Conservation (phyloP, 92 coral and sea anemone species). For the Meandrina meandrites region DNA sequence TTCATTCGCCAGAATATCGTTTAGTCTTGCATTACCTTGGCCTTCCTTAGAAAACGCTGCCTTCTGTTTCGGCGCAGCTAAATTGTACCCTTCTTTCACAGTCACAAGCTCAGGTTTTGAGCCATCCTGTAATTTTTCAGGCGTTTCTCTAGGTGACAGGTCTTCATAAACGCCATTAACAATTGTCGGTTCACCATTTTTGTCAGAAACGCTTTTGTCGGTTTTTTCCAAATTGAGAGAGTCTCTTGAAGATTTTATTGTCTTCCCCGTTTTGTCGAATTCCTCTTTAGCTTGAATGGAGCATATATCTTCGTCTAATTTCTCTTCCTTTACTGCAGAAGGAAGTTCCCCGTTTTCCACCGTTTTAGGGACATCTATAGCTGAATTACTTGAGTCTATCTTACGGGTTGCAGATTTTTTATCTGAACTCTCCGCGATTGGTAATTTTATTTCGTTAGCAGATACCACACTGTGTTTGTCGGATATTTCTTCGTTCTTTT, state of each 20-base stretch:
- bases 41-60: neutral
- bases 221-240: neutral
- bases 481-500: neutral
- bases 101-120: slow-evolving; percentile 30
- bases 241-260: neutral
- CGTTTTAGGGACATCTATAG: neutral
- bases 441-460: neutral
- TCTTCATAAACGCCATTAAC: slow-evolving; percentile 27
- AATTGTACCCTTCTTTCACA: slow-evolving; percentile 3
- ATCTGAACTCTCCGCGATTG: neutral
- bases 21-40: neutral
- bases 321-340: neutral
- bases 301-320: slow-evolving; percentile 23
- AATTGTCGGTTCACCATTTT: neutral
- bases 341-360: neutral
- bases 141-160: neutral
- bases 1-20: neutral
- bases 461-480: neutral
- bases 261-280: neutral
- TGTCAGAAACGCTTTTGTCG: neutral
- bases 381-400: neutral
- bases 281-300: slow-evolving; percentile 13
- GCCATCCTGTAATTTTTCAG: neutral
- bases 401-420: neutral
- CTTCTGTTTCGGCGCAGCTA: slow-evolving; percentile 14